These are phyloP conservation scores for Okamejei kenojei DNA, from an alignment of 2,797 vertebrate genomes.

Conservation along the genomic window DNA sequence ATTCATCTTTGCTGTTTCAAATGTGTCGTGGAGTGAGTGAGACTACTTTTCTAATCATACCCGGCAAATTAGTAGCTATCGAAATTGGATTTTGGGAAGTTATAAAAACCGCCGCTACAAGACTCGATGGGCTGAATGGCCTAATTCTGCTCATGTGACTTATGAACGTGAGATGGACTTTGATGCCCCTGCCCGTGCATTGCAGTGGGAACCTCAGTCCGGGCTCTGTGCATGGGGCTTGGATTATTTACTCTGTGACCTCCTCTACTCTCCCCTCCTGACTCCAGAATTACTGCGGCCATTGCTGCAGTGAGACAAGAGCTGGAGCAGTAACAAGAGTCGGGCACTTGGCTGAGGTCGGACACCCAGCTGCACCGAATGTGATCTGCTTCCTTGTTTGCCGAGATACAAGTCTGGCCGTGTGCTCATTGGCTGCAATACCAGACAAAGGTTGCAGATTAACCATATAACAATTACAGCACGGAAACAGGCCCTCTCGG, in stretches of 20 bases:
- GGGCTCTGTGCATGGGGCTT: not conserved
- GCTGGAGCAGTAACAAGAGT: not conserved
- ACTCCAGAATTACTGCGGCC: not conserved
- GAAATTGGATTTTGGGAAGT: no score
- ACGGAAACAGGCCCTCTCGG: no score
- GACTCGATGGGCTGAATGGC: no score
- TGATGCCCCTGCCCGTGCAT: not conserved
- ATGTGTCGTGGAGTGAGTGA: no score
- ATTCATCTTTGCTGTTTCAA: no score
- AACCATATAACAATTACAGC: no score
- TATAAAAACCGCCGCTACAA: no score
- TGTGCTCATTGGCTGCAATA: not conserved
- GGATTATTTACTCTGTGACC: not conserved
- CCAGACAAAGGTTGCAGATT: not conserved
- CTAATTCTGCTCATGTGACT: no score
- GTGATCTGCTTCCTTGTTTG: not conserved
- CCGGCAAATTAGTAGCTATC: no score
- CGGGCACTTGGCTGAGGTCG: not conserved
- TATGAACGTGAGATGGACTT: no score
- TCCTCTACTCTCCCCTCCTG: not conserved
- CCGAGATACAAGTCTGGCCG: not conserved
- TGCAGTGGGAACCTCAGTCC: no score
- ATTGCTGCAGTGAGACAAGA: not conserved
- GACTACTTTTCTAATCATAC: no score
- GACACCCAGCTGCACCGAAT: not conserved